Evolutionary conservation across 2,797 vertebrate species (phyloP).

Genomic region (Varecia variegata): DNA sequence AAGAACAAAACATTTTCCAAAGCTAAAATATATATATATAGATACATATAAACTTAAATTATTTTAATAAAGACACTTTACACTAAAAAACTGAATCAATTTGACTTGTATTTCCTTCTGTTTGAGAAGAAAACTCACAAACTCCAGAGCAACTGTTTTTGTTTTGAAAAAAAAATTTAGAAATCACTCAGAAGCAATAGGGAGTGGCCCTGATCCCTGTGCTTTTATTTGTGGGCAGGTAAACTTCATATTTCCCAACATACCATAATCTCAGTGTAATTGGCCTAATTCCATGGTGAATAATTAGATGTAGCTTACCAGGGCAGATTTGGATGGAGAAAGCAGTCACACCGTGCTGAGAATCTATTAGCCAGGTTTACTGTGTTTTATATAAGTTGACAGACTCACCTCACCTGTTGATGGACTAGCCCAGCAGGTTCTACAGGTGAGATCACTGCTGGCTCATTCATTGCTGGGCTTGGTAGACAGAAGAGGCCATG

Average conservation of each 20-base stretch:
- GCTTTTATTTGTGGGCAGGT: constrained; percentile 58
- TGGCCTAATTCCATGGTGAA: constrained; percentile 53
- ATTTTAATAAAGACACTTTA: constrained; percentile 40
- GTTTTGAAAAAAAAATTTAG: neutral
- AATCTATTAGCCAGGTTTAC: constrained; percentile 30
- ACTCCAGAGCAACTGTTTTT: constrained; percentile 42
- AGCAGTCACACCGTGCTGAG: constrained; percentile 37
- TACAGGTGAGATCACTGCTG: constrained; percentile 51
- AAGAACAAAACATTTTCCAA: neutral
- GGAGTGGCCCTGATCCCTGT: constrained; percentile 23
- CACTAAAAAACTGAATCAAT: neutral
- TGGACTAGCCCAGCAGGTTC: constrained; percentile 64
- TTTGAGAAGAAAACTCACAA: constrained; percentile 29
- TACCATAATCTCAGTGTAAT: constrained; percentile 49
- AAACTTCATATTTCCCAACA: constrained; percentile 72
- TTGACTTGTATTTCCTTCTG: neutral
- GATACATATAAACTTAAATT: neutral
- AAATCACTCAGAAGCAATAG: constrained; percentile 39
- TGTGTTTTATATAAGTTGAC: constrained; percentile 27
- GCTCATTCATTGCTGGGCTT: neutral
- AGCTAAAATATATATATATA: no score
- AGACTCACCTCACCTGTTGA: constrained; percentile 33
- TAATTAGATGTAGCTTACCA: constrained; percentile 48
- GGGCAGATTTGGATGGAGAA: neutral
- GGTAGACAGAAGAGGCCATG: neutral